Evolutionary conservation across 37 sponge, comb jelly and placozoan species (phyloP).

Genomic region (Cladorhizidae sp.): DNA sequence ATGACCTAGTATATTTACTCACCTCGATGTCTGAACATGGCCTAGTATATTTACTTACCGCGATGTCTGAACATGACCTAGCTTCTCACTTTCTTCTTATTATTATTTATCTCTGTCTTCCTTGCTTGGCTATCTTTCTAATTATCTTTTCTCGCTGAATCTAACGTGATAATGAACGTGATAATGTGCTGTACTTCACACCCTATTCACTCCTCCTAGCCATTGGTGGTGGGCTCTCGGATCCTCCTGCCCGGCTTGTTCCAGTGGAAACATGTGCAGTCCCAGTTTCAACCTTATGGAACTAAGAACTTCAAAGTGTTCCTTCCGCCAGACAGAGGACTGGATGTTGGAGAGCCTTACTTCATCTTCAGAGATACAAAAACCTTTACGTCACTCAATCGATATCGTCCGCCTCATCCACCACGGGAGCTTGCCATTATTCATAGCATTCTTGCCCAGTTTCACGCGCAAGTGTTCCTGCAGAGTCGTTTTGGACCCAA

Average conservation of each 20-base stretch:
- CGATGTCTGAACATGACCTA: no score
- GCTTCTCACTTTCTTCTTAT: no score
- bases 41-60: no score
- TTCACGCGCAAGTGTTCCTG: constrained; percentile 78
- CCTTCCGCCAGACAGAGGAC: constrained; percentile 44
- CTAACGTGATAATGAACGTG: no score
- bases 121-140: no score
- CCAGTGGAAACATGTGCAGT: constrained; percentile 48
- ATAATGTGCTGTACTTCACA: no score
- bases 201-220: constrained; percentile 26
- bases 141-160: no score
- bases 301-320: constrained; percentile 67
- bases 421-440: constrained; percentile 43
- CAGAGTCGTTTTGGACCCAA: constrained; percentile 79
- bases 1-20: no score
- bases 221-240: constrained; percentile 38
- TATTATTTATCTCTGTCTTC: no score
- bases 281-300: constrained; percentile 51
- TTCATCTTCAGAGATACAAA: constrained; percentile 29
- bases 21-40: no score
- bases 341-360: constrained; percentile 65
- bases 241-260: constrained; percentile 61
- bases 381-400: constrained; percentile 31
- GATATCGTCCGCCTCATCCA: constrained; percentile 66
- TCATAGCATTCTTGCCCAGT: constrained; percentile 67